Percentiles rank a stretch among this genome's conserved stretches.
Evolutionary conservation across 2,113 vertebrate species (phyloP).

Genomic region (Lynx canadensis): DNA sequence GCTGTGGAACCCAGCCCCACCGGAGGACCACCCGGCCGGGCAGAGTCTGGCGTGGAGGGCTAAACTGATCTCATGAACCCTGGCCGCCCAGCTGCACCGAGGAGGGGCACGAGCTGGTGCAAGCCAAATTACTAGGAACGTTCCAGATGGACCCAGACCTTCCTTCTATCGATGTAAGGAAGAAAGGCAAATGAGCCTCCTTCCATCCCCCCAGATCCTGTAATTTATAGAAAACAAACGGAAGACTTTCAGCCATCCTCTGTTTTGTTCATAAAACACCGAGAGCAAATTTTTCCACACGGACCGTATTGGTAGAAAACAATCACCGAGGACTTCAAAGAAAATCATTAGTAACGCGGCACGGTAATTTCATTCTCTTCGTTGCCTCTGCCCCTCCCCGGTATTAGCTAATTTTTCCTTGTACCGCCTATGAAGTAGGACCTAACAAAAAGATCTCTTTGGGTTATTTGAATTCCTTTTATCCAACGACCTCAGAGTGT

Average conservation of each 20-base stretch:
- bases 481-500: neutral
- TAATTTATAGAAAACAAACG: neutral
- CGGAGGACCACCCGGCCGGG: neutral
- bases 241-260: neutral
- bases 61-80: neutral
- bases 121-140: neutral
- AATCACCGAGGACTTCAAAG: conserved; percentile 39
- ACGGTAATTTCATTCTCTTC: neutral
- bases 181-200: neutral
- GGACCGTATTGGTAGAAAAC: neutral
- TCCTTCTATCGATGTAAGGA: neutral
- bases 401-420: neutral
- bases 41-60: neutral
- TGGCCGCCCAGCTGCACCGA: neutral
- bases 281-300: neutral
- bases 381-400: neutral
- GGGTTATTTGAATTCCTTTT: conserved; percentile 51
- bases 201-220: neutral
- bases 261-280: neutral
- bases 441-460: neutral
- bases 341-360: neutral
- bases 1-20: neutral
- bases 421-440: neutral
- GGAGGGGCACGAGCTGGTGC: rapidly evolving
- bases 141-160: neutral